These are phyloP conservation scores for Scotopteryx bipunctaria DNA, from an alignment of 2,888 invertebrate species.

Conservation along the genomic window DNA sequence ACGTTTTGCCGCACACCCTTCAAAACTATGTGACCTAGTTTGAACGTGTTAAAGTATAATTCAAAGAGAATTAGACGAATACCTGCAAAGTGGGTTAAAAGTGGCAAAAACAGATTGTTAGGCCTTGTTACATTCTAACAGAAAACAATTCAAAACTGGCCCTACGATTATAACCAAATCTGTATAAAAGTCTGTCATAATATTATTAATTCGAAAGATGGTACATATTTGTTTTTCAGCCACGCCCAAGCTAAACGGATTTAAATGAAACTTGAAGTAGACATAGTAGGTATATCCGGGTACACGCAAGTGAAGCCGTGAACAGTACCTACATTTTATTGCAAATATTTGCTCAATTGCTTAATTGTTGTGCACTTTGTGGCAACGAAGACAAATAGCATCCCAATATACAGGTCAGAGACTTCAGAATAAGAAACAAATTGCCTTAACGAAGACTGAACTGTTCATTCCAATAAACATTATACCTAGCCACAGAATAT, in stretches of 20 bases:
- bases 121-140: no score
- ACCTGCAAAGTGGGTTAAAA: background rate
- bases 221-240: no score
- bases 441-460: slow-evolving; percentile 24
- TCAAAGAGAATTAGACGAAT: background rate
- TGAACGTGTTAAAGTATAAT: background rate
- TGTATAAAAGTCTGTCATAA: no score
- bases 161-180: no score
- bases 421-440: slow-evolving; percentile 28
- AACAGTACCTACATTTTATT: no score
- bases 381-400: slow-evolving; percentile 19
- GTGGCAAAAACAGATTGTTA: no score
- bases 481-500: slow-evolving; percentile 1
- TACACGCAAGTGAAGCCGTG: no score
- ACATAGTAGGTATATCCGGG: no score
- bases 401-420: slow-evolving; percentile 24
- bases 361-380: slow-evolving; percentile 12
- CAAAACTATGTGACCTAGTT: slow-evolving; percentile 21
- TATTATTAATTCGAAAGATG: no score
- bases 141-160: no score
- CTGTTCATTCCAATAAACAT: background rate
- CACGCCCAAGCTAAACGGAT: no score
- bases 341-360: slow-evolving; percentile 15
- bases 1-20: slow-evolving; percentile 29
- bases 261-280: no score